These are phyloP conservation scores for Tetragonisca angustula DNA, from an alignment of 2,888 invertebrate species.

Conservation along the genomic window DNA sequence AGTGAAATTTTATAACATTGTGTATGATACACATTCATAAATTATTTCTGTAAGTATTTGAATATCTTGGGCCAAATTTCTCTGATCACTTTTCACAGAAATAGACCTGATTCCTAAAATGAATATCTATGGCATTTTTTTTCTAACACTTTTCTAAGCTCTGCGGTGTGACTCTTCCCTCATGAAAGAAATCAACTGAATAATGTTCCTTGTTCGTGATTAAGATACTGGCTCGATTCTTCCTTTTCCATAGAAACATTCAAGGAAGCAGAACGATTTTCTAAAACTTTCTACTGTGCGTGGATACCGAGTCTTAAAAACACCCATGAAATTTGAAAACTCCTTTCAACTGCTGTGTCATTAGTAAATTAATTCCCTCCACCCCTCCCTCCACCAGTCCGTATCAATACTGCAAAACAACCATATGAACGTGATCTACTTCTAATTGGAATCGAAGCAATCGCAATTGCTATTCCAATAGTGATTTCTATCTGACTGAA, in stretches of 20 bases:
- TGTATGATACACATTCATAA: background rate
- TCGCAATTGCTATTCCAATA: background rate
- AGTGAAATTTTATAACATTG: background rate
- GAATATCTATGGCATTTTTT: background rate
- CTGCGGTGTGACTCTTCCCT: background rate
- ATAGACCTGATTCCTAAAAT: no score
- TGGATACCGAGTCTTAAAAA: conserved; percentile 15
- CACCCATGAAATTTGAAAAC: conserved; percentile 12
- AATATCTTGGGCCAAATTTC: background rate
- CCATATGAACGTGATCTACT: conserved; percentile 24
- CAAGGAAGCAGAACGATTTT: conserved; percentile 38
- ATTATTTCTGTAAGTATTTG: background rate
- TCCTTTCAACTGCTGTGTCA: background rate
- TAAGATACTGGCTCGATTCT: background rate
- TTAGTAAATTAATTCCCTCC: background rate
- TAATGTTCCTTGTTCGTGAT: background rate
- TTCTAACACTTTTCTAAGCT: background rate
- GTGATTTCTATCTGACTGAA: background rate
- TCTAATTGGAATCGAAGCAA: conserved; percentile 12
- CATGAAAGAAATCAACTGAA: background rate
- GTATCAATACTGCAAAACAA: conserved; percentile 1
- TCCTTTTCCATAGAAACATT: conserved; percentile 1
- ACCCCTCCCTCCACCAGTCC: background rate
- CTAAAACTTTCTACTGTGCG: conserved; percentile 41
- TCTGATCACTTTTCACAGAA: no score